A percentile compares a stretch with the other conserved stretches of the same genome.
Evolutionary conservation across 2,113 vertebrate genomes (phyloP).

Genomic region (Cervus canadensis): DNA sequence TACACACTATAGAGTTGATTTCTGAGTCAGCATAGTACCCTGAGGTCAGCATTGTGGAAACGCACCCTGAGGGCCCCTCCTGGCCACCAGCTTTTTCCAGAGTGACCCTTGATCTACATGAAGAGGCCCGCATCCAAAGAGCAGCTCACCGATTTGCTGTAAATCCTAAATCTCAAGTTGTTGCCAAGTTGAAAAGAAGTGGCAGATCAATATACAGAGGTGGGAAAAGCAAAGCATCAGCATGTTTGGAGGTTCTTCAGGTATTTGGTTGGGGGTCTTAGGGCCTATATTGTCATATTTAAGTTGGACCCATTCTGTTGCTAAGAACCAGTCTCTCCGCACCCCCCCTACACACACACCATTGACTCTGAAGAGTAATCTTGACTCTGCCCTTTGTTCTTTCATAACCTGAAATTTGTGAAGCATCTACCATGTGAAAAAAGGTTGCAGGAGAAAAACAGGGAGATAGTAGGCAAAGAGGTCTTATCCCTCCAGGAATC

Average conservation of each 20-base stretch:
- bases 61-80: neutral
- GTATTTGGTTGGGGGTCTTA: neutral
- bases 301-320: neutral
- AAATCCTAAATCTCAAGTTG: neutral
- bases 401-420: neutral
- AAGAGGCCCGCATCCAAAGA: neutral
- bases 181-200: neutral
- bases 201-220: neutral
- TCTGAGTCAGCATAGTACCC: neutral
- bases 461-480: neutral
- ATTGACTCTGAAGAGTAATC: neutral
- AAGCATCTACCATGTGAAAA: neutral
- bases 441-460: neutral
- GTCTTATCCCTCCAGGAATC: neutral
- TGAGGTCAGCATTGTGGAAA: neutral
- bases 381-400: neutral
- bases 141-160: neutral
- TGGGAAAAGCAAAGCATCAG: neutral
- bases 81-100: neutral
- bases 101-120: neutral
- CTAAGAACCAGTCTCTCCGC: neutral
- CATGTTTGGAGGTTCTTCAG: neutral
- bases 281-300: neutral
- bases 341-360: rapidly evolving
- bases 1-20: neutral